Conservation (phyloP, 2,888 invertebrate species). For the Diaperis boleti region DNA sequence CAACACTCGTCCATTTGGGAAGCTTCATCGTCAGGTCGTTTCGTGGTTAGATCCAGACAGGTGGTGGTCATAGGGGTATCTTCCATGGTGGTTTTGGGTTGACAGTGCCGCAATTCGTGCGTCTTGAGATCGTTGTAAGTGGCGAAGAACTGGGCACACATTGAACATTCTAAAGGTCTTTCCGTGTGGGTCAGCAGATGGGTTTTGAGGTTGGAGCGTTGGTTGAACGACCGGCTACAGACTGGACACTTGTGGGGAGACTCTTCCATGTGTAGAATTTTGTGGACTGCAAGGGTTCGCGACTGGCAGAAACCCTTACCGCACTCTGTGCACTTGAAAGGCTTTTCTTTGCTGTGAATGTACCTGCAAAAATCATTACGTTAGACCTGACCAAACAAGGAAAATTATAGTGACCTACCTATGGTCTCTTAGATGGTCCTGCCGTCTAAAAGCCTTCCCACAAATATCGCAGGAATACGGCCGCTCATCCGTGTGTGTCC, state of each 20-base stretch:
- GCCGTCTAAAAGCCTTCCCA: slow-evolving; percentile 94
- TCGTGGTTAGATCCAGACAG: slow-evolving; percentile 59
- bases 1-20: no score
- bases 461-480: slow-evolving; percentile 97
- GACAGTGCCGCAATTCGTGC: slow-evolving; percentile 58
- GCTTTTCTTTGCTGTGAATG: slow-evolving; percentile 98
- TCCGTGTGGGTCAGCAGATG: slow-evolving; percentile 92
- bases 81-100: slow-evolving; percentile 45
- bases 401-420: no score
- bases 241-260: slow-evolving; percentile 93
- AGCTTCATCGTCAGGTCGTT: slow-evolving; percentile 39
- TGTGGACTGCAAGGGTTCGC: slow-evolving; percentile 95
- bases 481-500: slow-evolving; percentile 96
- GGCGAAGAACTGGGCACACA: slow-evolving; percentile 61
- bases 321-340: slow-evolving; percentile 96
- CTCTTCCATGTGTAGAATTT: slow-evolving; percentile 93
- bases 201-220: slow-evolving; percentile 91
- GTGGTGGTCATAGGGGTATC: slow-evolving; percentile 43
- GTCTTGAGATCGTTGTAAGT: slow-evolving; percentile 59
- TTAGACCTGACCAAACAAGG: no score
- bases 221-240: slow-evolving; percentile 91
- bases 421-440: slow-evolving; percentile 93
- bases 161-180: slow-evolving; percentile 62
- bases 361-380: slow-evolving; percentile 76
- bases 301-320: slow-evolving; percentile 99